phyloP scores from a whole-genome alignment of 2,113 vertebrate species.

The Leucosticte australis region DNA sequence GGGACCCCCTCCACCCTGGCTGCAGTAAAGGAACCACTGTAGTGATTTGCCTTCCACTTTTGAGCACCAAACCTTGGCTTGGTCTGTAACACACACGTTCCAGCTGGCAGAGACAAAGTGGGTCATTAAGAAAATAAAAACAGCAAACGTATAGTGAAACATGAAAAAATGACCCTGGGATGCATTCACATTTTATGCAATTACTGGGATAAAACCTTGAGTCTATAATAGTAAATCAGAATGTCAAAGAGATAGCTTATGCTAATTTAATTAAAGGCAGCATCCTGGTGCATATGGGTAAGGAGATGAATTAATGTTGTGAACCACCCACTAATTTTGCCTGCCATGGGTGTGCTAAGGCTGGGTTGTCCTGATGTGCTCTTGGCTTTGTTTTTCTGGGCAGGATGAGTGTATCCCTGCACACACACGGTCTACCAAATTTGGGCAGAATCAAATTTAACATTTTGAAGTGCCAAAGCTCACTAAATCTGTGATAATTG shows the following conservation, averaged over 20 bases:
- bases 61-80: not conserved
- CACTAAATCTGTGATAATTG: not conserved
- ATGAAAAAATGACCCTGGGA: not conserved
- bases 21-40: not conserved
- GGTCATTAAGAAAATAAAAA: slow-evolving; percentile 16
- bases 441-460: not conserved
- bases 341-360: not conserved
- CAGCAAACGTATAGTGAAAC: not conserved
- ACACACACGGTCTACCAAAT: not conserved
- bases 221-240: slow-evolving; percentile 22
- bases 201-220: not conserved
- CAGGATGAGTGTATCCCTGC: not conserved
- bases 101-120: slow-evolving; percentile 2
- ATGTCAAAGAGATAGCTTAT: slow-evolving; percentile 39
- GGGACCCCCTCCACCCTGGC: not conserved
- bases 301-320: slow-evolving; percentile 13
- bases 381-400: not conserved
- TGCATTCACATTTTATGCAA: not conserved
- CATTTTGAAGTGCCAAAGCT: not conserved
- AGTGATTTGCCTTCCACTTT: not conserved
- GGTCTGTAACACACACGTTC: not conserved
- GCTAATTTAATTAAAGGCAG: slow-evolving; percentile 63
- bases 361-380: not conserved
- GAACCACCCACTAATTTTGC: slow-evolving; percentile 5
- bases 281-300: not conserved